These are phyloP conservation scores for Morpho achilles DNA, from an alignment of 2,888 invertebrate genomes.

Conservation along the genomic window DNA sequence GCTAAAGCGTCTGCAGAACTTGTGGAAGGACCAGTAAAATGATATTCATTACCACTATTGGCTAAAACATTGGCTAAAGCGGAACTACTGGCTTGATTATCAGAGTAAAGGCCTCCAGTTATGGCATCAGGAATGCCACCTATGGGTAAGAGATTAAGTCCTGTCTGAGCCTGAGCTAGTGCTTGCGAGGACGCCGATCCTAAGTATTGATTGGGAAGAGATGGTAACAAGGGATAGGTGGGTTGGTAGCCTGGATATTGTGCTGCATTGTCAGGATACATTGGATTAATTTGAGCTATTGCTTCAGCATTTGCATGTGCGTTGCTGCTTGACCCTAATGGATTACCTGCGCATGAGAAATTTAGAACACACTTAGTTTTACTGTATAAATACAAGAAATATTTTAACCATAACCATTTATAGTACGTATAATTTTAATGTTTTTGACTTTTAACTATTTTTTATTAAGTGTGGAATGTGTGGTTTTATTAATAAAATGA, in stretches of 20 bases:
- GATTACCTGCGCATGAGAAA: slow-evolving; percentile 1
- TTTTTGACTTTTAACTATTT: too few species aligned
- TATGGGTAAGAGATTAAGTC: not conserved
- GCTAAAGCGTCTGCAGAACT: slow-evolving; percentile 8
- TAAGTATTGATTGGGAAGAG: not conserved
- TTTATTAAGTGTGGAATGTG: too few species aligned
- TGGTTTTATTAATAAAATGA: too few species aligned
- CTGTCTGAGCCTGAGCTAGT: slow-evolving; percentile 2
- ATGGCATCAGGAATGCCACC: not conserved
- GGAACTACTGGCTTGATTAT: slow-evolving; percentile 3
- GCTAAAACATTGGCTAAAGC: not conserved
- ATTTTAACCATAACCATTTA: too few species aligned
- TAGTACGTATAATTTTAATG: too few species aligned
- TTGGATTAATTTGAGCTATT: not conserved
- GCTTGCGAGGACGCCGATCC: not conserved
- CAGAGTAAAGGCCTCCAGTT: not conserved
- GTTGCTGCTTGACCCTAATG: slow-evolving; percentile 10
- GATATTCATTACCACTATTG: slow-evolving; percentile 2
- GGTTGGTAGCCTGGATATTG: slow-evolving; percentile 3
- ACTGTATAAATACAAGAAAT: too few species aligned
- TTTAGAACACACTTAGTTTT: not conserved
- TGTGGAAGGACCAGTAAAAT: not conserved
- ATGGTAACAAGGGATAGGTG: not conserved
- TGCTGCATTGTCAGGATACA: not conserved
- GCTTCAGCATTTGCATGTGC: not conserved